Evolutionary conservation across 2,113 vertebrate species (phyloP), one percentile per base, ranked within the genome.

Genomic region (Cynoglossus semilaevis): DNA sequence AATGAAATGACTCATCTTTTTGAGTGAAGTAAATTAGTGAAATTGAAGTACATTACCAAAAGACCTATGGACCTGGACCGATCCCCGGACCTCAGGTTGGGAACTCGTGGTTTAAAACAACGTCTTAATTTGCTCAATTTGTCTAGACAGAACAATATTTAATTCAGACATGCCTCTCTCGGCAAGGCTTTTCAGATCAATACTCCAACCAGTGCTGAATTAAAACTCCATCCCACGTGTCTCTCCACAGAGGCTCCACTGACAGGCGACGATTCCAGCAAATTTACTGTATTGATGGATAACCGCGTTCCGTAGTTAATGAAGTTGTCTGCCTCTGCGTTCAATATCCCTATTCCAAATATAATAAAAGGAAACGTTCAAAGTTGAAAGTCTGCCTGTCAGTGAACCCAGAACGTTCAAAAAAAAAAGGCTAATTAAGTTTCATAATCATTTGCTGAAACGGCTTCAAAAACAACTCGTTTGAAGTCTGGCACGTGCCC

Each of bases 121-220:
- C 6, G 22, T 29, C 22, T 29, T 29, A 6, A 29, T 29, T 29
- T 29, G 22, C 22, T 29, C 22, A 29, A 29, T 29, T 29, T 29
- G 22, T 29, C 22, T 29, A 29, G 22, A 29, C 22, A 29, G 6
- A 29, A 29, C 22, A 29, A 29, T 29, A 29, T 29, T 29, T 29
- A 4, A 29, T 29, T 29, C 22, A 29, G 22, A 29, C 3, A 29
- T 29, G 22, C 22, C 22, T 29, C 22, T 29, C 3, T 29, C 22
- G 6, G 22, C 22, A 77, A 4, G 22, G 42, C 48, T 62, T 55
- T 45, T 12, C 9, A 42, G 14, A 85, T 84, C 81, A 72, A 84
- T 84, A 81, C 53, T 80, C 51, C 79, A 75, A 47, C 45, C 18
- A 36, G 43, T 1, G 36, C 61, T 70, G 53, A 75, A 59, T 52